Evolutionary conservation across 2,797 vertebrate genomes (phyloP).

Genomic region (Ispidina lecontei): DNA sequence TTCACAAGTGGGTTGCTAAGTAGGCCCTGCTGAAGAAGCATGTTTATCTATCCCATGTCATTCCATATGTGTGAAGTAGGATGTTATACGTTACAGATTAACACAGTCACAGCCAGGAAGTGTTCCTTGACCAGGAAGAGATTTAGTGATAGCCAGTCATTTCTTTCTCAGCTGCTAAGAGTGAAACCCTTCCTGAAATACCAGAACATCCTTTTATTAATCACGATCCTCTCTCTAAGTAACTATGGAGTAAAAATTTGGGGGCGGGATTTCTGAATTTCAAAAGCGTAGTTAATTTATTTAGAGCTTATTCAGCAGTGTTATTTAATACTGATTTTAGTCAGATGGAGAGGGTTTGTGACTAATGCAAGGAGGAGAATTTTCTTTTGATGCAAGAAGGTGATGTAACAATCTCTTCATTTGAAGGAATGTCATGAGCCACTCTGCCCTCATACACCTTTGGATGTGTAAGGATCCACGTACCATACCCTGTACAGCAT

Average conservation of each 20-base stretch:
- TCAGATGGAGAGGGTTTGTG: not conserved
- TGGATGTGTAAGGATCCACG: not conserved
- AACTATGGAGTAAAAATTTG: not conserved
- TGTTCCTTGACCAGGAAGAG: conserved; percentile 32
- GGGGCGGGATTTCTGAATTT: not conserved
- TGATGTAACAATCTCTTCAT: not conserved
- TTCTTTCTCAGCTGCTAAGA: conserved; percentile 20
- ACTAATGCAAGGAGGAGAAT: not conserved
- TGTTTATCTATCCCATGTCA: not conserved
- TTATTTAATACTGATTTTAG: not conserved
- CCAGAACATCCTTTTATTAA: not conserved
- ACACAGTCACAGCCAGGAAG: not conserved
- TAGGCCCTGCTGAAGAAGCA: not conserved
- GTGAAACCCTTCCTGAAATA: conserved; percentile 31
- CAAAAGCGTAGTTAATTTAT: not conserved
- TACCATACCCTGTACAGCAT: not conserved
- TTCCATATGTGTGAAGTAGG: not conserved
- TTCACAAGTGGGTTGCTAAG: not conserved
- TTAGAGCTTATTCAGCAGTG: not conserved
- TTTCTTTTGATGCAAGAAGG: conserved; percentile 7
- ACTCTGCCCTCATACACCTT: not conserved
- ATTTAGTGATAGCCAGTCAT: conserved; percentile 14
- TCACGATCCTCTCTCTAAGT: not conserved
- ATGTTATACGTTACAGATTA: conserved; percentile 32
- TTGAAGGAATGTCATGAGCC: conserved; percentile 10